These are phyloP conservation scores for Molothrus aeneus DNA, from an alignment of 2,797 vertebrate genomes.

Conservation along the genomic window DNA sequence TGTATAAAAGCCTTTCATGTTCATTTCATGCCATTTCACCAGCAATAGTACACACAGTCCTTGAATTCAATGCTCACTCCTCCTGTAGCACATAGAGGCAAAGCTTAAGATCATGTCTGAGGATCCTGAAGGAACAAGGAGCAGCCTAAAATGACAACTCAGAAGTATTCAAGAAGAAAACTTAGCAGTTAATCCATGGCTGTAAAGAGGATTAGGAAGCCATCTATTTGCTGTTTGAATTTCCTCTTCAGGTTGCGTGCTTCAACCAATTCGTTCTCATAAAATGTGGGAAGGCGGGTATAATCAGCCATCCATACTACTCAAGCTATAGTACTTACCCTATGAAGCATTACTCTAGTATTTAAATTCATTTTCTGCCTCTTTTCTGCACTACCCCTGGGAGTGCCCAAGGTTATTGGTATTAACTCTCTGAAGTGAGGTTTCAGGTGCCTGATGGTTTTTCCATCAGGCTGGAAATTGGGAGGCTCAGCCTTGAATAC, in stretches of 20 bases:
- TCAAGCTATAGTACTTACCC: not conserved
- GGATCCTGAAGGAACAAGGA: not conserved
- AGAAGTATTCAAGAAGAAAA: not conserved
- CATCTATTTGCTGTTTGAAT: not conserved
- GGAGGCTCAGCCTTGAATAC: not conserved
- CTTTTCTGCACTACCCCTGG: not conserved
- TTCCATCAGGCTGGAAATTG: not conserved
- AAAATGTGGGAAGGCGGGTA: not conserved
- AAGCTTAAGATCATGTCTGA: not conserved
- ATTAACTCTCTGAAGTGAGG: not conserved
- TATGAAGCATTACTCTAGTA: not conserved
- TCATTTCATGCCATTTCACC: not conserved
- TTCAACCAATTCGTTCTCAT: not conserved
- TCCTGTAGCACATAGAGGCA: not conserved
- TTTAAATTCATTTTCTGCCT: not conserved
- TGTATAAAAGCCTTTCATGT: not conserved
- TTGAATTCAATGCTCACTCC: not conserved
- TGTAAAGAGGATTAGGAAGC: not conserved
- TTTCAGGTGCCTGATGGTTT: not conserved
- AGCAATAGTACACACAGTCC: not conserved
- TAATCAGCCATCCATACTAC: not conserved
- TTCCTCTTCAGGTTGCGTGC: not conserved
- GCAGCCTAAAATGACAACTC: not conserved
- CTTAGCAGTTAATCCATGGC: fast-evolving
- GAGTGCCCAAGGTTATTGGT: not conserved